Evolutionary conservation across 1,140 invertebrate species (phyloP), one percentile per base, ranked within the genome.

Genomic region (Drosophila burlai): DNA sequence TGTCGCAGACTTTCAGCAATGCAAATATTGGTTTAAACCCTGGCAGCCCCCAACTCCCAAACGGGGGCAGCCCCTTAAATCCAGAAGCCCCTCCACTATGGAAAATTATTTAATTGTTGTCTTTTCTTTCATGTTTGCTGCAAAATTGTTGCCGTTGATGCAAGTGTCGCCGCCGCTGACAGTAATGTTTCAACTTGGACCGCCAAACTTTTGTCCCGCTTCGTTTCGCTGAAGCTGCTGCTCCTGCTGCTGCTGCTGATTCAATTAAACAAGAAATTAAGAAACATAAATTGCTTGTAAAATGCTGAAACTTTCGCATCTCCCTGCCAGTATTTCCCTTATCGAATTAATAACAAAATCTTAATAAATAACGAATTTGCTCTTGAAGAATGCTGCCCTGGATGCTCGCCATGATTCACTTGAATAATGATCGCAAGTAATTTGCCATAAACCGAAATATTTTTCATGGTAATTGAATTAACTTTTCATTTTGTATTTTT

Each of bases 41-140:
- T 10, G 15, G n/a, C 9, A 11, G 29, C 31, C 18, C 4, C n/a
- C 11, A 36, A 11, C 34, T 4, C 36, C 36, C 36, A 11, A 36
- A 13, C 6, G 34, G 36, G 36, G 36, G 11, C 11, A 15, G 2
- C 18, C 18, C 31, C 7, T 18, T 54, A 43, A 36, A 59, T 24
- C 31, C 49, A 29, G 29, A 26, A 15, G 2, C 46, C 24, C 46
- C 26, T 42, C 45, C 34, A 31, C 52, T 18, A 62, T 42, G 54
- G 60, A 31, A 47, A 72, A 79, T 79, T 79, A 65, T 79, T 79
- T 79, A 79, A 79, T 79, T 65, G 75, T 76, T 59, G 42, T 47
- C 47, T 59, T 61, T 79, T 68, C 57, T 68, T 69, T 59, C n/a
- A 73, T 72, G 67, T 62, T 72, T 52, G 67, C 71, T 57, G 74